Base-by-base conservation (phyloP, 1,140 invertebrate genomes). In the Akabosia matsudoensis region DNA sequence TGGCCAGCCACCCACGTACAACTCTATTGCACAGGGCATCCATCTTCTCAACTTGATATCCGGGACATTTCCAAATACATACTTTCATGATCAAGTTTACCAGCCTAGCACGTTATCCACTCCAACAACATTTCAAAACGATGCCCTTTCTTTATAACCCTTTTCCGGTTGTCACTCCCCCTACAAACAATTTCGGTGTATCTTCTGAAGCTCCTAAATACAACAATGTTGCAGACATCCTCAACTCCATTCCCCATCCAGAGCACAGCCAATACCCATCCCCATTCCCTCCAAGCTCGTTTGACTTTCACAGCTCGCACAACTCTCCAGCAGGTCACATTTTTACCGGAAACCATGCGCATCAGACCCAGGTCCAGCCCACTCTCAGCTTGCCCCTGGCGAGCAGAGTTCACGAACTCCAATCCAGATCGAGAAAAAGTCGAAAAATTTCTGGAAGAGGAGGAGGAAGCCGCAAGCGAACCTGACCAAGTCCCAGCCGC, bases 21-120 rank as follows among this genome's bases (percentile, higher is more conserved):
- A 31, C n/a, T 30, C 24, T 7, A 67, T 67, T 7, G 7, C 61
- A 30, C 61, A 67, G 31, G 61, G 61, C 13, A 28, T 67, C 26
- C 61, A 67, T 31, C 61, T 67, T n/a, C 61, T 67, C 30, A 67
- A 67, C 30, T 30, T 67, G 61, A 67, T 67, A 10, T 67, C 61
- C 4, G 61, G 61, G 14, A 31, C 30, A 28, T 13, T 67, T 31
- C 61, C 61, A 10, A 67, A 28, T 31, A 67, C 24, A 24, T 67
- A 67, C 30, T 67, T 10, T 22, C 61, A 67, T 28, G 61, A 67
- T 22, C 61, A 67, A 30, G 61, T 31, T 4, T 67, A 61, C 24
- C 54, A 14, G 13, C 54, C 54, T 61, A 14, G 14, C 54, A 7
- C 13, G 18, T 13, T 22, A 22, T n/a, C 54, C 7, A 4, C 54